A percentile compares a stretch with the other conserved stretches of the same genome.
phyloP scores from a whole-genome alignment of 2,113 vertebrate species.

The Cephalopterus ornatus region DNA sequence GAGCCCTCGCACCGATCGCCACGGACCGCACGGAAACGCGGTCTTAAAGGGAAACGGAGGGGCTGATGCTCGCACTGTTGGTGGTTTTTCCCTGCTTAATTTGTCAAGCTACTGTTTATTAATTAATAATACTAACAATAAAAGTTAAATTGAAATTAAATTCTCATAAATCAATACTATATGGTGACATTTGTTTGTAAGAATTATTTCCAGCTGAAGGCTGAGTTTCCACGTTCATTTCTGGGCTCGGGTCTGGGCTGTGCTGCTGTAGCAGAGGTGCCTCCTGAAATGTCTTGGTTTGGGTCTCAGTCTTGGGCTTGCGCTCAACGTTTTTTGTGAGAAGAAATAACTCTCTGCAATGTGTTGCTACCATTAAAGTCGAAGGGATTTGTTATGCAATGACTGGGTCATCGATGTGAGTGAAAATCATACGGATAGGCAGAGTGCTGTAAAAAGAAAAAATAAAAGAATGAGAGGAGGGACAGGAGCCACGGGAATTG shows the following conservation, averaged over 20 bases:
- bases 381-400: not conserved
- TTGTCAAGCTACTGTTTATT: not conserved
- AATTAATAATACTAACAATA: not conserved
- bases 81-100: not conserved
- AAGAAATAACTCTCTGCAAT: not conserved
- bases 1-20: not conserved
- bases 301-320: not conserved
- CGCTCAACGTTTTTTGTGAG: no score
- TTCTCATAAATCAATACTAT: not conserved
- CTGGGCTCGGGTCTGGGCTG: not conserved
- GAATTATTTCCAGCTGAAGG: not conserved
- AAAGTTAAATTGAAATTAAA: not conserved
- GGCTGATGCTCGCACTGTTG: not conserved
- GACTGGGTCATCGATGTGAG: not conserved
- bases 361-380: not conserved
- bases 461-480: not conserved
- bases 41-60: not conserved
- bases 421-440: not conserved
- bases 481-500: not conserved
- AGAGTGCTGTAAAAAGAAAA: not conserved
- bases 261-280: rapidly evolving
- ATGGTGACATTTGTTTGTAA: not conserved
- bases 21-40: not conserved
- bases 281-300: not conserved
- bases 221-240: rapidly evolving